Evolutionary conservation across 2,888 invertebrate genomes (phyloP).

Genomic region (Napeogenes sylphis): DNA sequence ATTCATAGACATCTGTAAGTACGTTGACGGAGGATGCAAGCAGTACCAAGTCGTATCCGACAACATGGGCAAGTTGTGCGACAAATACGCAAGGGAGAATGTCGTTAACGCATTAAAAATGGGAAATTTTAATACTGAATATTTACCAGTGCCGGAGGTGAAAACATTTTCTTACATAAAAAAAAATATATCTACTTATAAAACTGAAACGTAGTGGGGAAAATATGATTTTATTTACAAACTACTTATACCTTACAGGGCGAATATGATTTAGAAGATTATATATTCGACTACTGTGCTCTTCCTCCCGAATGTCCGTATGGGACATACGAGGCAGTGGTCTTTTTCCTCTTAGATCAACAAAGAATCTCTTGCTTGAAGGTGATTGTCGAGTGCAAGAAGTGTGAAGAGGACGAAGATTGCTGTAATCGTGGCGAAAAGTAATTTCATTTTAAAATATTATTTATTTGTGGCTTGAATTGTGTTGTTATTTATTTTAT

Average conservation of each 20-base stretch:
- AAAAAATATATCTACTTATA: background rate
- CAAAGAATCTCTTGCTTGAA: constrained; percentile 36
- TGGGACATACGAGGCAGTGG: constrained; percentile 43
- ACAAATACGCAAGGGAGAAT: constrained; percentile 43
- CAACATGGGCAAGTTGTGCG: constrained; percentile 39
- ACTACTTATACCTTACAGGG: constrained; percentile 43
- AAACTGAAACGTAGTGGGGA: no score
- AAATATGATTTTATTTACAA: no score
- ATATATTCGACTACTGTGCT: constrained; percentile 46
- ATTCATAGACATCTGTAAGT: constrained; percentile 43
- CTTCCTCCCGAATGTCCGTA: constrained; percentile 42
- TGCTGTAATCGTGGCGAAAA: constrained; percentile 17
- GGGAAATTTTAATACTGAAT: constrained; percentile 37
- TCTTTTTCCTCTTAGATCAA: constrained; percentile 32
- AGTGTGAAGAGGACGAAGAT: constrained; percentile 30
- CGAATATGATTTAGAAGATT: constrained; percentile 36
- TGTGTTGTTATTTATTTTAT: no score
- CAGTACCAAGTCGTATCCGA: constrained; percentile 45
- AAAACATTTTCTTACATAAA: constrained; percentile 11
- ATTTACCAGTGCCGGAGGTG: constrained; percentile 47
- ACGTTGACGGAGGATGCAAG: constrained; percentile 61
- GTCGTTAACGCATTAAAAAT: constrained; percentile 31
- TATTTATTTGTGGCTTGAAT: no score
- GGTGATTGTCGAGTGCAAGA: constrained; percentile 34
- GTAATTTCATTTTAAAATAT: background rate